Conservation (phyloP, 2,888 invertebrate species). For the Chrysopilus asiliformis region DNA sequence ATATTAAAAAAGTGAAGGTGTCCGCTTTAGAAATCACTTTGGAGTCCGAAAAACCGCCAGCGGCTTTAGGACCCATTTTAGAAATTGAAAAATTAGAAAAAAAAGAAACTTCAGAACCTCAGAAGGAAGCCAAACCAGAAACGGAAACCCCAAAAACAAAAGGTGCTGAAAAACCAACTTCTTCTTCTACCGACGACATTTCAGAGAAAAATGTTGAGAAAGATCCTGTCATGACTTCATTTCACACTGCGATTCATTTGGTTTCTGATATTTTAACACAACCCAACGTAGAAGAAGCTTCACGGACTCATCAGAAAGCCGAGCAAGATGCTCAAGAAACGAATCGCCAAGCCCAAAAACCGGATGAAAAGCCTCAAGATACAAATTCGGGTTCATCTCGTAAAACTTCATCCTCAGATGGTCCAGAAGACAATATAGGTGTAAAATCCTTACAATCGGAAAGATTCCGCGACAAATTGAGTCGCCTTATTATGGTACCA, state of each 20-base stretch:
- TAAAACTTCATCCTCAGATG: too few species aligned
- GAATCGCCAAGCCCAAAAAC: background rate
- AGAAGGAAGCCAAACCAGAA: background rate
- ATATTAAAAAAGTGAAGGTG: too few species aligned
- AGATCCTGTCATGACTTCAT: background rate
- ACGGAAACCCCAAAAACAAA: background rate
- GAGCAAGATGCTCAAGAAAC: too few species aligned
- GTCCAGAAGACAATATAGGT: background rate
- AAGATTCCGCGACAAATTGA: background rate
- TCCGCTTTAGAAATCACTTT: too few species aligned
- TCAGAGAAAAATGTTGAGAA: too few species aligned
- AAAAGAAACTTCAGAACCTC: background rate
- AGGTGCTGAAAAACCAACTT: background rate
- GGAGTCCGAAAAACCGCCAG: background rate
- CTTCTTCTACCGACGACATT: background rate
- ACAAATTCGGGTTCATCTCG: too few species aligned
- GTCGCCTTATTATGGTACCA: background rate
- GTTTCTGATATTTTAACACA: too few species aligned
- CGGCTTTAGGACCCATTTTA: background rate
- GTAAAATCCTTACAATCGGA: background rate
- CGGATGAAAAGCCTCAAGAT: too few species aligned
- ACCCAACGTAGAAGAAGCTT: too few species aligned
- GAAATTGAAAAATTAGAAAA: background rate
- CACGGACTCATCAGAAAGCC: too few species aligned
- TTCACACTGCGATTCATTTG: background rate